Evolutionary conservation across 2,888 invertebrate species (phyloP), one percentile per base, ranked within the genome.

Genomic region (Parasteatoda lunata): DNA sequence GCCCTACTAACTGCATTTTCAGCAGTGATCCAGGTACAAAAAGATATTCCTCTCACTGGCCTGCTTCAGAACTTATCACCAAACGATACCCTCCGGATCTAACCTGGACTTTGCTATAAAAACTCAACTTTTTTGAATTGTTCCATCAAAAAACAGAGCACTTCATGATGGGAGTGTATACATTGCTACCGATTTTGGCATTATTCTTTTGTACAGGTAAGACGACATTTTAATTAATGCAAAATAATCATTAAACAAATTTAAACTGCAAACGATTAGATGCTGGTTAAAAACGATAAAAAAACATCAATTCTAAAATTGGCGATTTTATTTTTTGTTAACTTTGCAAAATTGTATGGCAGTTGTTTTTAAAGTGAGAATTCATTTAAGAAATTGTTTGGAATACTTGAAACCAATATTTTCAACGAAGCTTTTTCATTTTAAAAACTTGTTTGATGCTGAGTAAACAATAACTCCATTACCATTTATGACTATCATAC

Each of bases 1-100:
- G 86, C 86, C 86, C 86, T 77, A 87, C 81, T 87, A 87, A 87
- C 81, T 87, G 59, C 51, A 49, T 45, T 59, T 69, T 69, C 86
- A 77, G 52, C 77, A 81, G 69, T 77, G 73, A 82, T 87, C 73
- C 51, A 68, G 45, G 77, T 87, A 87, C 86, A 87, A 87, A 87
- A 87, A 87, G 86, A 87, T 82, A 77, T 82, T 77, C 30, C 68
- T 66, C 72, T 68, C 54, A 45, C 70, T 30, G 30, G 48, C 54
- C 49, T n/a, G 45, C 66, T 30, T 48, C 77, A 69, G 83, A 77
- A 77, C 70, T 47, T 64, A 45, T 54, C 45, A 45, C 13, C 52
- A 73, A 47, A 75, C 68, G 75, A 75, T 66, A 52, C 65, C 51
- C 52, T 30, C 47, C 72, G 71, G 71, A 72, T 64, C 71, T 65